phyloP scores from a whole-genome alignment of 1,140 invertebrate species.

The Leptinotarsa undecemlineata region DNA sequence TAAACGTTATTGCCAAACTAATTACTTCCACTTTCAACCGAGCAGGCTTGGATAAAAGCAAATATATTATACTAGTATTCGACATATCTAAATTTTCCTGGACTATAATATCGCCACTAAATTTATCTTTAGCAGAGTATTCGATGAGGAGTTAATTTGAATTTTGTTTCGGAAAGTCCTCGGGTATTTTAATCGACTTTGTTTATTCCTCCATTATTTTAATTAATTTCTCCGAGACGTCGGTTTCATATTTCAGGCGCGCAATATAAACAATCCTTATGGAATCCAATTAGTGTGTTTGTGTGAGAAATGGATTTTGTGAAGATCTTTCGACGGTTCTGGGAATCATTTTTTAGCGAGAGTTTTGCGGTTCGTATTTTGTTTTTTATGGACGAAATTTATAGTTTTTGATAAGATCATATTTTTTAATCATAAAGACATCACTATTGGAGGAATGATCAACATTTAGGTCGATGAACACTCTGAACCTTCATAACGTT shows the following conservation, averaged over 20 bases:
- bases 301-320: conserved; percentile 3
- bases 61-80: no score
- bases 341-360: background rate
- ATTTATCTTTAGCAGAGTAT: conserved; percentile 49
- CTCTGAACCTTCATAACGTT: no score
- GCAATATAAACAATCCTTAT: conserved; percentile 24
- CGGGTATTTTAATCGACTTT: conserved; percentile 47
- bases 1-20: no score
- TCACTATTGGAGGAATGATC: no score
- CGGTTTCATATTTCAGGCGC: conserved; percentile 5
- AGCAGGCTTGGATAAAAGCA: no score
- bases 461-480: no score
- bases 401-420: no score
- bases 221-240: conserved; percentile 37
- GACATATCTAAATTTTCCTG: background rate
- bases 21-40: no score
- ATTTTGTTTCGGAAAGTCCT: conserved; percentile 46
- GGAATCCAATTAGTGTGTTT: conserved; percentile 16
- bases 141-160: conserved; percentile 48
- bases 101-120: conserved; percentile 52
- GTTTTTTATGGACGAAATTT: no score
- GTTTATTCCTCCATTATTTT: conserved; percentile 45
- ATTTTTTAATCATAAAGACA: no score
- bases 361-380: no score
- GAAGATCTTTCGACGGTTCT: background rate